Conservation (phyloP, 1,140 invertebrate species). For the Drosophila yakuba region DNA sequence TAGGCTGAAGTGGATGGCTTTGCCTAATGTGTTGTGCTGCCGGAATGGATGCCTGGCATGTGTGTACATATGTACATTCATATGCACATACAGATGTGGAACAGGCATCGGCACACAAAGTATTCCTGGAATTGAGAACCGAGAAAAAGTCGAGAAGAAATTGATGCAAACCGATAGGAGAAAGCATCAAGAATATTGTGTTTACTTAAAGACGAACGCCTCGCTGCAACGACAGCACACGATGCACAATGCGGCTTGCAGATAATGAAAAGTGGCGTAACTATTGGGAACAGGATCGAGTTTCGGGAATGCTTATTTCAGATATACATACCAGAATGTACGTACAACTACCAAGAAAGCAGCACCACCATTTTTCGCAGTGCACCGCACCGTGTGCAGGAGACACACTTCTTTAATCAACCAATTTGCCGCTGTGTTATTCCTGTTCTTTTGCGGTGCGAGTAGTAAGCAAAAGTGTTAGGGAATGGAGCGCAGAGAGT, state of each 20-base stretch:
- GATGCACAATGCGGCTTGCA: neutral
- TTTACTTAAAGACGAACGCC: slow-evolving; percentile 32
- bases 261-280: slow-evolving; percentile 20
- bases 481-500: neutral
- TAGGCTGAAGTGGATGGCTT: slow-evolving; percentile 34
- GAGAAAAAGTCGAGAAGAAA: slow-evolving; percentile 11
- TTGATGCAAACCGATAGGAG: slow-evolving; percentile 1
- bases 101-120: slow-evolving; percentile 7
- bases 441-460: slow-evolving; percentile 19
- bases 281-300: neutral
- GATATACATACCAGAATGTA: too few relatives aligned
- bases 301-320: too few relatives aligned
- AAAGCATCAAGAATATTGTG: slow-evolving; percentile 35
- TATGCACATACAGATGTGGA: neutral
- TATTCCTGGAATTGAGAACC: slow-evolving; percentile 35
- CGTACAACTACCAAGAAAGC: too few relatives aligned
- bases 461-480: neutral
- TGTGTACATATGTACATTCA: neutral
- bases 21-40: slow-evolving; percentile 40
- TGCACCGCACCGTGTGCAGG: neutral
- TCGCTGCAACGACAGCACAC: neutral
- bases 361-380: neutral
- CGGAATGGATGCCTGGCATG: slow-evolving; percentile 4
- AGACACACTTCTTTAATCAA: slow-evolving; percentile 7
- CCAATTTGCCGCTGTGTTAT: slow-evolving; percentile 16